Percentiles rank a stretch among this genome's conserved stretches.
Conservation (phyloP, 1,140 invertebrate species). For the Tribolium madens region DNA sequence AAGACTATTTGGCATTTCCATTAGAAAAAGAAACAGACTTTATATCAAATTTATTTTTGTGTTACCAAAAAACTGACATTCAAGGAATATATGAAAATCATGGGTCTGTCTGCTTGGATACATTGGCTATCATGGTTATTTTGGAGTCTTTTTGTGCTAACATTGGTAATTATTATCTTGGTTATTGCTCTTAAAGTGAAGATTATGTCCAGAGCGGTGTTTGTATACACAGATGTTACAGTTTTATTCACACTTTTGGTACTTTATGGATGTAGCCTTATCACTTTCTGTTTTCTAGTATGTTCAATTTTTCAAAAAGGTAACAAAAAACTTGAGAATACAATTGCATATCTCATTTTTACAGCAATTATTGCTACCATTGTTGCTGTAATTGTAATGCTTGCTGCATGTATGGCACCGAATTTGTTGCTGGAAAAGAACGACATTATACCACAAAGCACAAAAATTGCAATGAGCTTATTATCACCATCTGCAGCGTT, state of each 20-base stretch:
- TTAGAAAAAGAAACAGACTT: too few relatives aligned
- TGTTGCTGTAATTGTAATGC: slow-evolving; percentile 77
- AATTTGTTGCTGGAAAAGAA: slow-evolving; percentile 65
- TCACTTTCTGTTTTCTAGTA: slow-evolving; percentile 77
- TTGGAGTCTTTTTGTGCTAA: slow-evolving; percentile 79
- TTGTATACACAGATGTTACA: slow-evolving; percentile 53
- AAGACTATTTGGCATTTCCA: too few relatives aligned
- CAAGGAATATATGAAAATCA: slow-evolving; percentile 66
- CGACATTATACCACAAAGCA: too few relatives aligned
- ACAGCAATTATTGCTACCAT: slow-evolving; percentile 69
- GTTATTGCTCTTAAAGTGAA: slow-evolving; percentile 64
- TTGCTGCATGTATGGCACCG: slow-evolving; percentile 78
- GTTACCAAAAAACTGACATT: not conserved
- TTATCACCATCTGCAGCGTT: too few relatives aligned
- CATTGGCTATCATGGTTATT: slow-evolving; percentile 89
- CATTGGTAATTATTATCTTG: slow-evolving; percentile 73
- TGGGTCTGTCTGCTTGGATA: slow-evolving; percentile 85
- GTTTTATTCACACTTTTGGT: slow-evolving; percentile 68
- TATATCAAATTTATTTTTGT: too few relatives aligned
- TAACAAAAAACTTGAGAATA: slow-evolving; percentile 58
- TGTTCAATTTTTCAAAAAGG: slow-evolving; percentile 79
- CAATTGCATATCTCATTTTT: not conserved
- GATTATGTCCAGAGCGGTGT: slow-evolving; percentile 51
- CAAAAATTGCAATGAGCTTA: too few relatives aligned
- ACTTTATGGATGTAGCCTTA: slow-evolving; percentile 70